phyloP scores from a whole-genome alignment of 2,888 invertebrate genomes.

The Parascotia fuliginaria region DNA sequence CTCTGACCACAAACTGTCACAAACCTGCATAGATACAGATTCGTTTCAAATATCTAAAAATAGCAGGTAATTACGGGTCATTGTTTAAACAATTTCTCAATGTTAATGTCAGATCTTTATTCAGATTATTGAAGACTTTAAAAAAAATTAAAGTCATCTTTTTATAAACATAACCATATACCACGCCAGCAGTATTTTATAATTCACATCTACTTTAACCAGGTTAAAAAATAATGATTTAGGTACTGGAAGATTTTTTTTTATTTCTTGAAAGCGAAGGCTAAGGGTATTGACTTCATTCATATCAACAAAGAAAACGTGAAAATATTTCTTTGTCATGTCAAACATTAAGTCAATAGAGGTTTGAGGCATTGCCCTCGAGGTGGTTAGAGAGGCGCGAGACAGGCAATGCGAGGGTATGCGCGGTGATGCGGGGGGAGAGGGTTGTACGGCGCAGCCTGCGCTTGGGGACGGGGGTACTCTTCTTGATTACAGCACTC shows the following conservation, averaged over 20 bases:
- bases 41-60: no score
- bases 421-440: conserved; percentile 19
- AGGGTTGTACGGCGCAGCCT: conserved; percentile 44
- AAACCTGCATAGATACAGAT: no score
- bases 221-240: background rate
- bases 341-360: conserved; percentile 80
- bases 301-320: conserved; percentile 74
- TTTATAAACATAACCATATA: no score
- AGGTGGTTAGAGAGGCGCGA: conserved; percentile 60
- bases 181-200: no score
- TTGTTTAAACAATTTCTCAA: no score
- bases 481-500: conserved; percentile 85
- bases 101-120: no score
- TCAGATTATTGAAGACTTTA: no score
- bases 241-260: background rate
- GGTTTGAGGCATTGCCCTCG: conserved; percentile 82
- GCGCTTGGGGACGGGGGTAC: conserved; percentile 82
- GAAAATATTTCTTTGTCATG: conserved; percentile 73
- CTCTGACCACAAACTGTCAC: no score
- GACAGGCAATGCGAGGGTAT: conserved; percentile 32
- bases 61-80: no score
- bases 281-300: conserved; percentile 64
- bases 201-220: no score
- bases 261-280: conserved; percentile 6
- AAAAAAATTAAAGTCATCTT: no score